Base-by-base conservation (phyloP, 2,797 vertebrate genomes). In the Cirrhinus mrigala region DNA sequence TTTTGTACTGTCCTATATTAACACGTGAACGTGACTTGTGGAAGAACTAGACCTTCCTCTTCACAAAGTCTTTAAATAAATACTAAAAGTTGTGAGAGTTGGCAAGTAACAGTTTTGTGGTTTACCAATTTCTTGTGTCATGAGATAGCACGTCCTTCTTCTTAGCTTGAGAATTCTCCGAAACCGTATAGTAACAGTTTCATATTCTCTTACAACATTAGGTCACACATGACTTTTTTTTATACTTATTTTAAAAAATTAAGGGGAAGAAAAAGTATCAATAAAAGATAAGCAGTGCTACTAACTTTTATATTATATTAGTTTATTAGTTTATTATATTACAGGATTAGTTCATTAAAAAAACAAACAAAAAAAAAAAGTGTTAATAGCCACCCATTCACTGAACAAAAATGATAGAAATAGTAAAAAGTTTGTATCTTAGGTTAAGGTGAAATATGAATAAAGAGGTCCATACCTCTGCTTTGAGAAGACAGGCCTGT, bases 61-160 rank as follows among this genome's bases (percentile, higher is more conserved):
- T 79, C 3, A 6, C 22, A 71, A 44, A 20, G 14, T 66, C 58
- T 78, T 82, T 79, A 83, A 48, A 82, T 79, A 78, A 79, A 52
- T 71, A 44, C 14, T 50, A 64, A 83, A 64, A 69, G 29, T 50
- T 74, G 77, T 56, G 44, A 83, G 86, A 83, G 81, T 87, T 68
- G 66, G 24, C 73, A 83, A 76, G 60, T 76, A 76, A 83, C 82
- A 68, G 81, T 83, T 50, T n/a, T 87, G 86, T 84, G 86, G 77
- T 87, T 83, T 52, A 82, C 82, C 77, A 80, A 80, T 24, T 73
- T 83, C 75, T 83, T 70, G 71, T 83, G 58, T 83, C 81, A 83
- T 83, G 37, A 82, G 71, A 83, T 79, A 74, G 76, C 66, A 64
- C 22, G 79, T 40, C 75, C 40, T 52, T 22, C 24, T 58, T 75